Evolutionary conservation across 2,888 invertebrate species (phyloP), one percentile per base, ranked within the genome.

Genomic region (Drosophila barbarae): DNA sequence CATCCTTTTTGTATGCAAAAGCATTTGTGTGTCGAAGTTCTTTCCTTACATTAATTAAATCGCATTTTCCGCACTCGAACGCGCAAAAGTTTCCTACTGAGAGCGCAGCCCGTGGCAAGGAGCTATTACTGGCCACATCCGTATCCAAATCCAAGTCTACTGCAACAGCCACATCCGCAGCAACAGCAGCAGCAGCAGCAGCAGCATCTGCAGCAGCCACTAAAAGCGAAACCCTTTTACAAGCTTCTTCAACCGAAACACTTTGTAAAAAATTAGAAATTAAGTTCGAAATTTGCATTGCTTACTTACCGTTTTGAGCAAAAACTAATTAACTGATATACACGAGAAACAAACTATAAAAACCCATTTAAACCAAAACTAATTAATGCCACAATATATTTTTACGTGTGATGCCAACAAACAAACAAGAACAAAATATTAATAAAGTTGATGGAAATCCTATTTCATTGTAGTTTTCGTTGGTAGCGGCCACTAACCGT

Each of bases 361-460:
- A 54, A 66, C 46, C 58, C 64, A 56, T 64, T 70, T 55, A 34
- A 69, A 67, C 38, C 18, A 5, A 32, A 46, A 21, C 57, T 44
- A 63, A 49, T 52, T 53, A 51, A 57, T 39, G 68, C 54, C 54
- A 61, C 69, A 55, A 53, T 42, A 70, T 73, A 78, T 78, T 79
- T 81, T 78, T 81, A 77, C 73, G 75, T 70, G 54, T 70, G 61
- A 69, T 54, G 66, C 58, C 47, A 64, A 59, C 15, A 51, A 41
- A 8, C 23, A 21, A 51, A 39, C 13, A 56, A 55, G 71, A 70
- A 21, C 50, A 39, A 61, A 61, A 60, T 69, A 60, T 58, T 72
- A 83, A 78, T 83, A 78, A 78, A 78, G 75, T 75, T 77, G 47
- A 80, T 15, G 46, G 69, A 74, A 83, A 73, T 70, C 49, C 60